A percentile compares a stretch with the other conserved stretches of the same genome.
phyloP scores from a whole-genome alignment of 2,888 invertebrate genomes.

The Nephrotoma flavescens region DNA sequence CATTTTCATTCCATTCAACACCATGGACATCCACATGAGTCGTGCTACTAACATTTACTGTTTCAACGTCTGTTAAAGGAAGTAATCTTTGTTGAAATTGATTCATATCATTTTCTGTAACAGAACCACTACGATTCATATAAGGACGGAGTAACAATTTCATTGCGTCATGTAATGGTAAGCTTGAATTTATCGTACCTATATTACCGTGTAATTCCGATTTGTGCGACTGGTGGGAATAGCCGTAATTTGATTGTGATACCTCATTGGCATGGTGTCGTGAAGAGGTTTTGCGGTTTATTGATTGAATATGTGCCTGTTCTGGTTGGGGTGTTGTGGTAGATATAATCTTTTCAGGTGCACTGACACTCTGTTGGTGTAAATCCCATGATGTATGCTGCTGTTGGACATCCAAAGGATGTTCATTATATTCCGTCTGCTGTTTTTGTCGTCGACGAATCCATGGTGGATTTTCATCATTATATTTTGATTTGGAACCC shows the following conservation, averaged over 20 bases:
- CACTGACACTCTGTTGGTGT: neutral
- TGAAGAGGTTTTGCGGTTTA: neutral
- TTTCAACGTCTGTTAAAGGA: neutral
- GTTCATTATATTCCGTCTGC: neutral
- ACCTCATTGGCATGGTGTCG: neutral
- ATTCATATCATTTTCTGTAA: conserved; percentile 18
- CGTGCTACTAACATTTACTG: neutral
- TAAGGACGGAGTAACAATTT: conserved; percentile 24
- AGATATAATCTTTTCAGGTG: neutral
- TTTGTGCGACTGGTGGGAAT: neutral
- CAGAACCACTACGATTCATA: conserved; percentile 21
- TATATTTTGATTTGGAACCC: neutral
- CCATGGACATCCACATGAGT: neutral
- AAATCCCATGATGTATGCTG: neutral
- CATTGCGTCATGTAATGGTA: conserved; percentile 23
- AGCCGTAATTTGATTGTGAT: neutral
- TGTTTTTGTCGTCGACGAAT: neutral
- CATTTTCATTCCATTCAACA: neutral
- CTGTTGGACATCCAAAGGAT: neutral
- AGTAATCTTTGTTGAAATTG: conserved; percentile 15
- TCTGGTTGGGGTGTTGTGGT: neutral
- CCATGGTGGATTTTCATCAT: neutral
- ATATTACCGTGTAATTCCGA: neutral
- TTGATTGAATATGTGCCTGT: neutral
- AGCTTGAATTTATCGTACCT: neutral